phyloP scores from a whole-genome alignment of 2,888 invertebrate genomes.

The Protula sp. region DNA sequence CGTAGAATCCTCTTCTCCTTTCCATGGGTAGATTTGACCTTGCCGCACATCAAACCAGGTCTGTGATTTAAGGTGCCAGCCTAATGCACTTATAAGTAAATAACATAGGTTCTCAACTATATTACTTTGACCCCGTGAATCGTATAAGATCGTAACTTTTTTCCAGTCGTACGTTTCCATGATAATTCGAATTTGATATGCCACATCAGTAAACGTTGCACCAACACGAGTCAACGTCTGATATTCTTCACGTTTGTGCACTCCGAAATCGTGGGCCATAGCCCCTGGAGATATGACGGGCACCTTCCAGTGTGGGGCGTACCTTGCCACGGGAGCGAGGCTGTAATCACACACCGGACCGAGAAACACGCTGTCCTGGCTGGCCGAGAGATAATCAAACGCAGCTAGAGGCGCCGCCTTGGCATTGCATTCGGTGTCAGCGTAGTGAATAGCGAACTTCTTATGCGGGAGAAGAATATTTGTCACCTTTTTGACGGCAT shows the following conservation, averaged over 20 bases:
- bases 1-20: too few relatives aligned
- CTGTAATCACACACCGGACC: slow-evolving; percentile 60
- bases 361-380: slow-evolving; percentile 32
- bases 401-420: slow-evolving; percentile 28
- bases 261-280: slow-evolving; percentile 44
- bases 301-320: slow-evolving; percentile 81
- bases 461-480: too few relatives aligned
- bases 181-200: slow-evolving; percentile 11
- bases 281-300: slow-evolving; percentile 70
- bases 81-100: slow-evolving; percentile 68
- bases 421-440: slow-evolving; percentile 18
- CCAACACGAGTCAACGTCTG: slow-evolving; percentile 66
- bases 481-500: background rate
- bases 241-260: slow-evolving; percentile 54
- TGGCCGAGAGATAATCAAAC: slow-evolving; percentile 31
- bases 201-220: slow-evolving; percentile 31
- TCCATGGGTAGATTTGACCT: too few relatives aligned
- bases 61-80: too few relatives aligned
- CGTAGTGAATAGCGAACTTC: background rate
- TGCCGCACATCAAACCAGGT: too few relatives aligned
- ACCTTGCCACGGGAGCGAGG: slow-evolving; percentile 78
- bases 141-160: slow-evolving; percentile 57
- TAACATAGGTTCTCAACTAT: slow-evolving; percentile 66
- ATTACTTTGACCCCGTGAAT: slow-evolving; percentile 61
- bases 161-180: slow-evolving; percentile 59